A percentile compares a stretch with the other conserved stretches of the same genome.
phyloP scores from a whole-genome alignment of 1,140 invertebrate species.

The Delia radicum region DNA sequence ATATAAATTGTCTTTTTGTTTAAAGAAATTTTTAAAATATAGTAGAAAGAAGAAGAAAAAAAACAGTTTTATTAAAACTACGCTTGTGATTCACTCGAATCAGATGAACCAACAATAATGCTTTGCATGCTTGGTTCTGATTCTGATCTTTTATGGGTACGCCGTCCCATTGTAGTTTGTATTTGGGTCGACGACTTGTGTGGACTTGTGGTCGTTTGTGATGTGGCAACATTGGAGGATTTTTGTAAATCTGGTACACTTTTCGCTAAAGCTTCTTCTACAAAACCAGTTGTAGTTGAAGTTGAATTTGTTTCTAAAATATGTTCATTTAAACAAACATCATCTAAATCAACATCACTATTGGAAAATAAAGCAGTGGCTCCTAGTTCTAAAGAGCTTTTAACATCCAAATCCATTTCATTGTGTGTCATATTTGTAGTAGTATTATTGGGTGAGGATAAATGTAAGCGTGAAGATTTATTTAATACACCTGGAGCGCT shows the following conservation, averaged over 20 bases:
- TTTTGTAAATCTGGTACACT: constrained; percentile 53
- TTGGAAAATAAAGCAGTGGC: constrained; percentile 82
- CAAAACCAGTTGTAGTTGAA: constrained; percentile 34
- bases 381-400: constrained; percentile 59
- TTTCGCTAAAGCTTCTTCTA: constrained; percentile 49
- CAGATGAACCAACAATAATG: constrained; percentile 28
- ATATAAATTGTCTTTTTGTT: too few species aligned
- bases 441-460: neutral
- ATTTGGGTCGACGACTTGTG: constrained; percentile 16
- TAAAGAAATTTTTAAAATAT: too few species aligned
- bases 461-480: neutral
- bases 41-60: neutral
- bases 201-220: constrained; percentile 15
- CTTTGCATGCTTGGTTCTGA: constrained; percentile 53
- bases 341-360: constrained; percentile 82
- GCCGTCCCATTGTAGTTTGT: constrained; percentile 28
- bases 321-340: constrained; percentile 74
- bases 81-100: constrained; percentile 23
- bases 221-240: constrained; percentile 34
- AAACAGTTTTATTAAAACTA: neutral
- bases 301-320: constrained; percentile 57
- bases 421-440: constrained; percentile 28
- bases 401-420: constrained; percentile 56
- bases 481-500: constrained; percentile 7
- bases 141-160: constrained; percentile 56